Percentiles rank a stretch among this genome's conserved stretches.
Conservation (phyloP, 1,140 invertebrate genomes). For the Acromyrmex heyeri region DNA sequence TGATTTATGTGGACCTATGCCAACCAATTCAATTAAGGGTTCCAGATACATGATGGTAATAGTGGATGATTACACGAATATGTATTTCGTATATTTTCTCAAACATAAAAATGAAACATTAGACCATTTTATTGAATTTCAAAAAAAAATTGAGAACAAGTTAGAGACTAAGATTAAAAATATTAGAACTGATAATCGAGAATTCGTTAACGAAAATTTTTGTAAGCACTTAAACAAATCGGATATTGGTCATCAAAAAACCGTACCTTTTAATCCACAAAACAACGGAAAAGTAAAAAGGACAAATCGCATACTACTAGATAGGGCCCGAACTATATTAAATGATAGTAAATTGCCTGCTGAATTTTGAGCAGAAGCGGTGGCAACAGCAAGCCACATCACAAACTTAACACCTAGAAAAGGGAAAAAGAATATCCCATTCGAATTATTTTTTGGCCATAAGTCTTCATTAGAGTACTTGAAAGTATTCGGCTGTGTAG, state of each 20-base stretch:
- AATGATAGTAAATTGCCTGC: background rate
- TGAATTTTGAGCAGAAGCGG: background rate
- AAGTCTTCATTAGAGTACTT: background rate
- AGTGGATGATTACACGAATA: background rate
- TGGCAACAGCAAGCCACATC: background rate
- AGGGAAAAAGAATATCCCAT: background rate
- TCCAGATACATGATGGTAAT: background rate
- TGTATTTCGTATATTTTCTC: background rate
- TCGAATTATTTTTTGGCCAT: background rate
- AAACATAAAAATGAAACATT: background rate
- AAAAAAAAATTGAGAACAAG: background rate
- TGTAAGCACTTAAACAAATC: background rate
- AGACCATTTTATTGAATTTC: background rate
- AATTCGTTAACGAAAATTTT: background rate
- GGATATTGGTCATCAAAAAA: background rate
- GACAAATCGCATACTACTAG: background rate
- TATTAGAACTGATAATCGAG: background rate
- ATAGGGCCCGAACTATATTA: background rate
- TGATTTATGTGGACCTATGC: background rate
- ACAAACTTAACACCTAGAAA: background rate
- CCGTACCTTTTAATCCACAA: background rate
- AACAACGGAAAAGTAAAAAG: background rate
- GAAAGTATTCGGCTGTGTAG: background rate
- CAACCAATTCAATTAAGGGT: background rate
- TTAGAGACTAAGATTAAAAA: background rate